A percentile compares a stretch with the other conserved stretches of the same genome.
Conservation (phyloP, 2,113 vertebrate genomes). For the Oryzias melastigma region DNA sequence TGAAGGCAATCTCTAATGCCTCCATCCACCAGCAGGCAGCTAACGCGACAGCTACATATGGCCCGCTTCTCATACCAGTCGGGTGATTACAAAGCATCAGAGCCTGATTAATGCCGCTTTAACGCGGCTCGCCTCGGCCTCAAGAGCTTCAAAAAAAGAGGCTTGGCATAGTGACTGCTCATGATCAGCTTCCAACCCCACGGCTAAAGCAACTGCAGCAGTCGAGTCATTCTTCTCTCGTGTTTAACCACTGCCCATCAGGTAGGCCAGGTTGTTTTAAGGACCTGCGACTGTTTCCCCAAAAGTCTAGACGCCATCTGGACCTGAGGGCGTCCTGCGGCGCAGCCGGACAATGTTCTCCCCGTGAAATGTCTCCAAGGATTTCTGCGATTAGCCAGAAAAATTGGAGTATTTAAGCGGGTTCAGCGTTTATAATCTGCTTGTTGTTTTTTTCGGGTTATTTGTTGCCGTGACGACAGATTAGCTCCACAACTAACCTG, state of each 20-base stretch:
- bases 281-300: slow-evolving; percentile 34
- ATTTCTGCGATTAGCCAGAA: slow-evolving; percentile 25
- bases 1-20: slow-evolving; percentile 45
- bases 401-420: not conserved
- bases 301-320: slow-evolving; percentile 68
- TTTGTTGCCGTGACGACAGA: not conserved
- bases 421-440: not conserved
- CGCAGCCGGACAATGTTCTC: slow-evolving; percentile 12
- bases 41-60: slow-evolving; percentile 54
- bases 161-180: slow-evolving; percentile 26
- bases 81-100: slow-evolving; percentile 55
- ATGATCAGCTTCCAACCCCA: slow-evolving; percentile 14
- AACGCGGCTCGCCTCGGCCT: slow-evolving; percentile 35
- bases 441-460: too few relatives aligned
- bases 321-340: slow-evolving; percentile 40
- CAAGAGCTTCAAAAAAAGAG: slow-evolving; percentile 33
- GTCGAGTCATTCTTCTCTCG: slow-evolving; percentile 33
- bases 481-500: not conserved
- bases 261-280: slow-evolving; percentile 30
- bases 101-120: slow-evolving; percentile 58
- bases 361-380: slow-evolving; percentile 17
- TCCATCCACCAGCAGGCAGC: slow-evolving; percentile 41
- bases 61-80: slow-evolving; percentile 46
- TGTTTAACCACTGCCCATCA: slow-evolving; percentile 32
- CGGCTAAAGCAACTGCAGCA: slow-evolving; percentile 16